phyloP scores from a whole-genome alignment of 2,113 vertebrate genomes.

The Barnardius zonarius region DNA sequence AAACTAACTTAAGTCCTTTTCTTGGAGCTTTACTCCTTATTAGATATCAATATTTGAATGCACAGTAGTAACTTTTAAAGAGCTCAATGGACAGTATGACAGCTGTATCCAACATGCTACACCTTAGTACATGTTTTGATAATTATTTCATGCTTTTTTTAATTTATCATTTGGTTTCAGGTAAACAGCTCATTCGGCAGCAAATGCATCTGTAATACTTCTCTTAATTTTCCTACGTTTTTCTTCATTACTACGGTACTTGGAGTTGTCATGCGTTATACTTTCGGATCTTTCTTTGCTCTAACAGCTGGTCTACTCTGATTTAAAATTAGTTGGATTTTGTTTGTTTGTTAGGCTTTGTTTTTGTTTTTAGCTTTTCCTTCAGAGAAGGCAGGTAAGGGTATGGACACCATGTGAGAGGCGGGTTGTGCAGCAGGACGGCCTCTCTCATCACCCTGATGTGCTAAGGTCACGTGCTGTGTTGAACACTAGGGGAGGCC shows the following conservation, averaged over 20 bases:
- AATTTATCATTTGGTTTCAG: not conserved
- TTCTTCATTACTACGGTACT: not conserved
- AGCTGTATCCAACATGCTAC: not conserved
- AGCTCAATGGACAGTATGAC: not conserved
- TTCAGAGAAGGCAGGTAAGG: not conserved
- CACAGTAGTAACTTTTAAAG: not conserved
- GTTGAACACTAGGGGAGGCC: accelerated
- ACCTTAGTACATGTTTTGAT: not conserved
- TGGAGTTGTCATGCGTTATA: not conserved
- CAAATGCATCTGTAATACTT: not conserved
- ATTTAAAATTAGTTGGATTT: not conserved
- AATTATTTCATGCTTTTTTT: not conserved
- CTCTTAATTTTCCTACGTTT: not conserved
- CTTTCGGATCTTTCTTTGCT: not conserved
- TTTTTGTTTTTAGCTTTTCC: not conserved
- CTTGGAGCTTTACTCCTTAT: not conserved
- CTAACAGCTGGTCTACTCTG: not conserved
- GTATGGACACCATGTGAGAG: not conserved
- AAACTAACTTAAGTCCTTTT: not conserved
- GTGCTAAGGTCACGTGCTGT: accelerated
- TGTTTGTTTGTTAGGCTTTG: not conserved
- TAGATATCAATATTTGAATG: not conserved
- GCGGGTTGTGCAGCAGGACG: not conserved
- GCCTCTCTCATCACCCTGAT: not conserved
- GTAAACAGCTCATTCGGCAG: not conserved